Evolutionary conservation across 2,113 vertebrate genomes (phyloP).

Genomic region (Corythaeola cristata): DNA sequence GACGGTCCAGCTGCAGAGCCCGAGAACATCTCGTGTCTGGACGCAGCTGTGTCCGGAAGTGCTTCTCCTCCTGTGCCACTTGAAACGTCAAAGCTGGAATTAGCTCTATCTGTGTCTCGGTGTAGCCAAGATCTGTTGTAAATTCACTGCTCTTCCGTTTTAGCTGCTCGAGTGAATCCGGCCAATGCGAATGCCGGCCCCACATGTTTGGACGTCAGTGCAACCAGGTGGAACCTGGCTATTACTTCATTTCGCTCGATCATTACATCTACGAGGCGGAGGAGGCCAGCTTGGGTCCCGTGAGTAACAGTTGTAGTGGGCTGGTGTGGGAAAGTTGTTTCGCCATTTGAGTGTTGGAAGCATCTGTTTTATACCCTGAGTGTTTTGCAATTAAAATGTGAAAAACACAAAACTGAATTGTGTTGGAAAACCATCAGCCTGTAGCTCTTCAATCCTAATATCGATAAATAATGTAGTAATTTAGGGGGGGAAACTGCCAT

Average conservation of each 20-base stretch:
- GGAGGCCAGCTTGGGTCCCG: constrained; percentile 87
- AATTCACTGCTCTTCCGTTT: background rate
- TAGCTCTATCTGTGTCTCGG: background rate
- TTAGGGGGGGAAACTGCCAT: background rate
- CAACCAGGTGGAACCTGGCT: constrained; percentile 91
- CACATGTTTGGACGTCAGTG: constrained; percentile 94
- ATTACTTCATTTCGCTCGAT: constrained; percentile 92
- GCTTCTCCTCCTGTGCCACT: background rate
- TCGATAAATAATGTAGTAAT: background rate
- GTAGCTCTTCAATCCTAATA: background rate
- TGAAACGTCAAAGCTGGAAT: background rate
- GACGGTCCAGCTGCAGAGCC: background rate
- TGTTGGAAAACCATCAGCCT: background rate
- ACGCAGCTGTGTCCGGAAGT: background rate
- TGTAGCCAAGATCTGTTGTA: background rate
- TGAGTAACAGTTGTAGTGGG: constrained; percentile 73
- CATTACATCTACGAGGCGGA: constrained; percentile 97
- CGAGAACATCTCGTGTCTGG: background rate
- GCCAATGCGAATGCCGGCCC: constrained; percentile 88
- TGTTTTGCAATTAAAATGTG: background rate
- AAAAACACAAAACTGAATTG: background rate
- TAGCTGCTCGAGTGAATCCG: constrained; percentile 89
- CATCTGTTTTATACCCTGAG: background rate
- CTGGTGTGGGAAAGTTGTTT: background rate
- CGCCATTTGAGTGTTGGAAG: background rate